A percentile compares a stretch with the other conserved stretches of the same genome.
Evolutionary conservation across 1,140 invertebrate genomes (phyloP).

Genomic region (Bombus confusus): DNA sequence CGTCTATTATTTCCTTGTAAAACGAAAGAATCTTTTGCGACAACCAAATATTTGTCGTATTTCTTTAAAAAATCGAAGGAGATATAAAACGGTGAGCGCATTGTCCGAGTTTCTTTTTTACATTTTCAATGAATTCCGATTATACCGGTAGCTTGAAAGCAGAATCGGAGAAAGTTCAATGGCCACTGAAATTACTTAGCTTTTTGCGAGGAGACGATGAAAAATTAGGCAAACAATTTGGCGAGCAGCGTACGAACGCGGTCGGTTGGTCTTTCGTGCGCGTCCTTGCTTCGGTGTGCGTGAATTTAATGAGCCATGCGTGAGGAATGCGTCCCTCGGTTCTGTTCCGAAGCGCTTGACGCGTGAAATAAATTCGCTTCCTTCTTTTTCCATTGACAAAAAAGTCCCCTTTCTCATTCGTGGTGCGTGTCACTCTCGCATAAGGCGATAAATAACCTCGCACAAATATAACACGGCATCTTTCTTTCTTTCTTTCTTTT

Average conservation of each 20-base stretch:
- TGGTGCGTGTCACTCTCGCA: background rate
- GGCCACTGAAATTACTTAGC: background rate
- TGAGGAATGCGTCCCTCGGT: constrained; percentile 33
- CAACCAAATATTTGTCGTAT: too few relatives aligned
- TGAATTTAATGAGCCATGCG: constrained; percentile 53
- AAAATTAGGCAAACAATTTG: constrained; percentile 25
- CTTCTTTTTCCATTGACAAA: constrained; percentile 18
- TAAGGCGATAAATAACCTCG: constrained; percentile 6
- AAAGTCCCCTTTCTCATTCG: background rate
- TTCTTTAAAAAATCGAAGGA: too few relatives aligned
- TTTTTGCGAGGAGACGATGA: constrained; percentile 4
- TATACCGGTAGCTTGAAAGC: background rate
- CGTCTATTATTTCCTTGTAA: too few relatives aligned
- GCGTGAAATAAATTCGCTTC: constrained; percentile 10
- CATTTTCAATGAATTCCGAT: background rate
- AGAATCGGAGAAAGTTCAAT: background rate
- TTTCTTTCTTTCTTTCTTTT: too few relatives aligned
- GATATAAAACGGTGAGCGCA: too few relatives aligned
- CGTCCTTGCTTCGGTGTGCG: background rate
- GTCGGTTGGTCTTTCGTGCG: constrained; percentile 11
- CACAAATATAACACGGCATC: background rate
- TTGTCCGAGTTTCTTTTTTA: too few relatives aligned
- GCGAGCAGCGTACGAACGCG: constrained; percentile 7
- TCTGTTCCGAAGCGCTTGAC: constrained; percentile 5
- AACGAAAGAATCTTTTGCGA: too few relatives aligned